Base-by-base conservation (phyloP, 2,113 vertebrate species). In the Lasiurus cinereus region DNA sequence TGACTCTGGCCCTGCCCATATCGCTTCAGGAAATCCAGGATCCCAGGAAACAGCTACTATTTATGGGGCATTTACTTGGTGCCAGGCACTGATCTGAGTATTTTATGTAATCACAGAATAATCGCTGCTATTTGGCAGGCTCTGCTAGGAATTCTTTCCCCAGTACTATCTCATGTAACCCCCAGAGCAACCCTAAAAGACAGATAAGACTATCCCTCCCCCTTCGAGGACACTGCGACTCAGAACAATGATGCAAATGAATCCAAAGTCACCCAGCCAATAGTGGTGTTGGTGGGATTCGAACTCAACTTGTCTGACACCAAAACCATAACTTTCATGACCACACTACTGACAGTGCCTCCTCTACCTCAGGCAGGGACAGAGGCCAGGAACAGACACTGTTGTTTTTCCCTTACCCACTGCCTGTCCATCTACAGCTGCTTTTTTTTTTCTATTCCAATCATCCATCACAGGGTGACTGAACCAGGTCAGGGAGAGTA, bases 391-490 rank as follows among this genome's bases (percentile, higher is more conserved):
- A 95, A 87, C 86, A 93, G 77, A 94, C 76, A 80, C 43, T 78
- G 70, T 64, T 96, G 92, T 93, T 97, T 96, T 97, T n/a, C 50
- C 10, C 59, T 59, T 50, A 9, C 76, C 85, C 91, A 54, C 74
- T 93, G 96, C 90, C 95, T 90, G 72, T 85, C 97, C 95, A 97
- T 96, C 97, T 83, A 90, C 88, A 94, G 89, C 43, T 94, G 72
- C 69, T 27, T 56, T 22, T 22, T 56, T 97, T 12, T 0, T 97
- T 87, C 66, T 95, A 67, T 91, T 95, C 92, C 90, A 95, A 88
- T 96, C 91, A 98, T 98, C 96, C 95, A 89, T 98, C 97, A 97
- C 72, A 94, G 79, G 16, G 56, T 72, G 95, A 98, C 91, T 92
- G 91, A 97, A 96, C 91, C 1, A 62, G 88, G 88, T 84, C 93